Evolutionary conservation across 2,113 vertebrate species (phyloP), one percentile per base, ranked within the genome.

Genomic region (Alaudala cheleensis): DNA sequence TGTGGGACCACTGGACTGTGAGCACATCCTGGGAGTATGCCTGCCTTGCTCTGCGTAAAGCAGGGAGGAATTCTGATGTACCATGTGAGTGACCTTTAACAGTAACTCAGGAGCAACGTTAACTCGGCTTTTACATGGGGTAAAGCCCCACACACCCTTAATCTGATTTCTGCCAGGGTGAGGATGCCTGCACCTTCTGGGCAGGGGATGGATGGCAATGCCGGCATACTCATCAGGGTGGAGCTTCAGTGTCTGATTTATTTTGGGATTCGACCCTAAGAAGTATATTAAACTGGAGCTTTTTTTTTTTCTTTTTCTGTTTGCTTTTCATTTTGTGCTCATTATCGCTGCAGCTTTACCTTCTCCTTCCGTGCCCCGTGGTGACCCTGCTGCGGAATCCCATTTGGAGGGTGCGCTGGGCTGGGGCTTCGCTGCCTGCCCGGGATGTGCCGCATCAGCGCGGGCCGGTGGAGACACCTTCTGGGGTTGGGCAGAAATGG

Each of bases 401-500:
- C 37, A 14, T 33, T 29, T 57, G 51, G 88, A 85, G 81, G 61
- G 22, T 13, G n/a, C 1, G 4, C 85, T 50, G 82, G 93, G 93
- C 88, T 81, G 86, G 88, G 90, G 64, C 84, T 67, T 65, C n/a
- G 5, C 81, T 86, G 74, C 65, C 77, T 39, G 33, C 76, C 94
- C 21, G 10, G 89, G 88, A 62, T 8, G 14, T 67, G 69, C 47
- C 1, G 8, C 57, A 8, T 6, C 42, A 78, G 44, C 9, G 1
- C 11, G 18, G 93, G 94, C 61, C 9, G 18, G 85, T 96, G 96
- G 96, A 93, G 97, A 96, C 97, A 97, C 84, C 97, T 97, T 95
- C 97, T 95, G 97, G 97, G 91, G n/a, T 21, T 93, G 37, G 29
- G 24, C 53, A 86, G 93, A 97, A 97, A 45, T 69, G 23, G 47